Conservation (phyloP, 2,888 invertebrate genomes). For the Lasioglossum figueresi region DNA sequence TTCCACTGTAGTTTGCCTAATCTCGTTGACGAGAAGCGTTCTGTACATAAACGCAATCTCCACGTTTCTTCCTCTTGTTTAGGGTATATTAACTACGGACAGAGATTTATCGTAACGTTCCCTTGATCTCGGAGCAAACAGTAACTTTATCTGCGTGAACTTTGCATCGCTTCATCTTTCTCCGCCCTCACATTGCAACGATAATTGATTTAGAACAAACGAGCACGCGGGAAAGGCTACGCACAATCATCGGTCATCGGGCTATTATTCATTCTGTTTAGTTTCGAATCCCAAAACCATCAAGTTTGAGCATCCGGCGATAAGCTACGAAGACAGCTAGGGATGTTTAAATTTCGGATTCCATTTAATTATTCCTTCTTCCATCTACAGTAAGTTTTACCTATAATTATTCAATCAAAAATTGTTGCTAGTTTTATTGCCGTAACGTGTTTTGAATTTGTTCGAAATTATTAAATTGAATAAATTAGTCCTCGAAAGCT, state of each 20-base stretch:
- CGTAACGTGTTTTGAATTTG: too few relatives aligned
- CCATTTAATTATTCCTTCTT: too few relatives aligned
- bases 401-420: too few relatives aligned
- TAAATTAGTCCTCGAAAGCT: too few relatives aligned
- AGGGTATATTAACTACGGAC: background rate
- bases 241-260: background rate
- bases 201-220: constrained; percentile 9
- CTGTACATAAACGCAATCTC: background rate
- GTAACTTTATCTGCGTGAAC: constrained; percentile 48
- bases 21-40: constrained; percentile 25
- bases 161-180: constrained; percentile 31
- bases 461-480: too few relatives aligned
- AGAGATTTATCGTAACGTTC: constrained; percentile 7
- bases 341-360: background rate
- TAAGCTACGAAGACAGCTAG: background rate
- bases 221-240: background rate
- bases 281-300: background rate
- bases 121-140: constrained; percentile 50
- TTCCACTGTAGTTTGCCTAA: constrained; percentile 20
- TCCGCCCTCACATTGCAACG: background rate
- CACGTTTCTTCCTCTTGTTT: background rate
- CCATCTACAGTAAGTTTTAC: too few relatives aligned
- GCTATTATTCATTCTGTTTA: background rate
- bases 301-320: background rate
- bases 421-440: too few relatives aligned